Evolutionary conservation across 2,113 vertebrate genomes (phyloP), one percentile per base, ranked within the genome.

Genomic region (Conger conger): DNA sequence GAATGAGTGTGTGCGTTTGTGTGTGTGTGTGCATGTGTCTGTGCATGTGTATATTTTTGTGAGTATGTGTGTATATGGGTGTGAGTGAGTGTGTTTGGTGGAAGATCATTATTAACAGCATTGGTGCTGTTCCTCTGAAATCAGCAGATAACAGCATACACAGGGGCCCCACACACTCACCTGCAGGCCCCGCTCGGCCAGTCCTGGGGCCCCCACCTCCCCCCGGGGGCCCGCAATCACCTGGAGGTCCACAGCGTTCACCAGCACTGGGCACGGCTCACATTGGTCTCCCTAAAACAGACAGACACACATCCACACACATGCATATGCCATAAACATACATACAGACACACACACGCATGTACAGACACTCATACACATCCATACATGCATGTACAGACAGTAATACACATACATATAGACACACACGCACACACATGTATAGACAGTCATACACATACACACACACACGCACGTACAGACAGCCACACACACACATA

Each of bases 221-320:
- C 98, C 98, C 82, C 96, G 97, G 9, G 94, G 88, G 0, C 96
- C 96, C 0, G 94, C 94, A 7, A 90, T 89, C 83, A 95, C 95
- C 1, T 95, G 94, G 13, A 93, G 85, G 73, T 93, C 93, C 18
- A 93, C 18, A 0, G 92, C 92, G 83, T 94, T 89, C 23, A 95
- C 85, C 53, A 96, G n/a, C 0, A 91, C 60, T 37, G 97, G 97
- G 81, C 98, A 99, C 53, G 93, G 87, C 90, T 98, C 93, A 6
- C 98, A 99, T 0, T 96, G 94, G 35, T 99, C 97, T 0, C 98
- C 98, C 98, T 99, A 86, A 18, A 63, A 87, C 80, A 81, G 27
- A 57, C 33, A 84, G 8, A 53, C 53, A 79, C 77, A 60, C 42
- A 80, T 35, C 40, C 4, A 42, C 40, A 42, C 40, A 42, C 4